Base-by-base conservation (phyloP, 92 coral and sea anemone genomes). In the Ricordea florida region DNA sequence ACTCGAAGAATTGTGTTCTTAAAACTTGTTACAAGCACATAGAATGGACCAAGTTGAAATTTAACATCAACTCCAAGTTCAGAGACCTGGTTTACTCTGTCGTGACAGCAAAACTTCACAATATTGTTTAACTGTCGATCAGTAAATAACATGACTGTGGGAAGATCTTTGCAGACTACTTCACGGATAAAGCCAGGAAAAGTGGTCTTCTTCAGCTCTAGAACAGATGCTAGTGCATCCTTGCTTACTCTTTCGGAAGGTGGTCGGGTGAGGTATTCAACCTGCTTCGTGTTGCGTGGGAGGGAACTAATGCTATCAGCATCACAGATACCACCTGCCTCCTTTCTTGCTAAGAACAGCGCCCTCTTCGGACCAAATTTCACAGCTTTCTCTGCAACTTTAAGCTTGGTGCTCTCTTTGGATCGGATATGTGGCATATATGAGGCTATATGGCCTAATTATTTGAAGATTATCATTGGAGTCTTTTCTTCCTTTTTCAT, bases 101-200 rank as follows among this genome's bases (percentile, higher is more conserved):
- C 26, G 34, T 69, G 79, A 28, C 85, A 79, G 32, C 85, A 69
- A 30, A 77, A 77, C 27, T 42, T 49, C n/a, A 77, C 57, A n/a
- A 78, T 66, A n/a, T 78, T 55, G 58, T 27, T 15, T 29, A 78
- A 14, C 61, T 78, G 84, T 16, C 44, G 31, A 35, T 78, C 81
- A 16, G 81, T 74, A 10, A 59, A 74, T 36, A 74, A 11, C 60
- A 74, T 74, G 20, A 74, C 59, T 14, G 80, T 36, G 23, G 91
- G 87, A 2, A 86, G 83, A 51, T 81, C 83, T 20, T 86, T 86
- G 72, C 87, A 73, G 0, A 62, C 64, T 13, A 86, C 61, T 66
- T 86, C 91, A 30, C 78, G 49, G 26, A 72, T 72, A 25, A 79
- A 79, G 1, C 82, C 81, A 15, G 78, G 76, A 52, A 70, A 79